Evolutionary conservation across 1,140 invertebrate genomes (phyloP).

Genomic region (Caerostris darwini): DNA sequence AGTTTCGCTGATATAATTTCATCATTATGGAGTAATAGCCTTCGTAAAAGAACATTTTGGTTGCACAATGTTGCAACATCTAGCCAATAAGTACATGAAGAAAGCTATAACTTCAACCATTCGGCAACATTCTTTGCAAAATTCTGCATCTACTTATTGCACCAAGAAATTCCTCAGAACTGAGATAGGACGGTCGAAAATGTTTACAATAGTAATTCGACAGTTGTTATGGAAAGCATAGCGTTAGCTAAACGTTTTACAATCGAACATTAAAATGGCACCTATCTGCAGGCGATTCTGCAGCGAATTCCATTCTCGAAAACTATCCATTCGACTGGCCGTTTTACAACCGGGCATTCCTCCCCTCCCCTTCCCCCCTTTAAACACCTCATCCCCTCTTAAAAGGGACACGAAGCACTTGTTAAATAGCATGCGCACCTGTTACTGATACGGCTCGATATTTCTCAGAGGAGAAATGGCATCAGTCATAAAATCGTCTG

Average conservation of each 20-base stretch:
- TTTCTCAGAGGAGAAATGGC: neutral
- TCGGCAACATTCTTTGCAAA: neutral
- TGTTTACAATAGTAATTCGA: neutral
- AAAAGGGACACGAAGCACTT: neutral
- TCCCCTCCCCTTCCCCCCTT: neutral
- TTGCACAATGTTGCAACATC: neutral
- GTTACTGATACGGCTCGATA: neutral
- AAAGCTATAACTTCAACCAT: neutral
- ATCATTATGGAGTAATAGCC: neutral
- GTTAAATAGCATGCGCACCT: neutral
- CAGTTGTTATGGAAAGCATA: neutral
- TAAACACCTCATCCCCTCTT: neutral
- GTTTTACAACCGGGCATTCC: neutral
- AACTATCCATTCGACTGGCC: neutral
- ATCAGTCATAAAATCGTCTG: constrained; percentile 21
- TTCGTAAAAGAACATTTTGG: neutral
- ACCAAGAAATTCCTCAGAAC: neutral
- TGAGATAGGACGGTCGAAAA: neutral
- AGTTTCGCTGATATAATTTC: neutral
- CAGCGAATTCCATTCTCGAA: neutral
- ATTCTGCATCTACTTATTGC: neutral
- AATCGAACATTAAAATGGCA: neutral
- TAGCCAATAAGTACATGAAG: neutral
- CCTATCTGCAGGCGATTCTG: constrained; percentile 4
- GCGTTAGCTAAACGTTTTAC: neutral